These are phyloP conservation scores for Apodemus agrarius DNA, from an alignment of 2,797 vertebrate genomes.

Conservation along the genomic window DNA sequence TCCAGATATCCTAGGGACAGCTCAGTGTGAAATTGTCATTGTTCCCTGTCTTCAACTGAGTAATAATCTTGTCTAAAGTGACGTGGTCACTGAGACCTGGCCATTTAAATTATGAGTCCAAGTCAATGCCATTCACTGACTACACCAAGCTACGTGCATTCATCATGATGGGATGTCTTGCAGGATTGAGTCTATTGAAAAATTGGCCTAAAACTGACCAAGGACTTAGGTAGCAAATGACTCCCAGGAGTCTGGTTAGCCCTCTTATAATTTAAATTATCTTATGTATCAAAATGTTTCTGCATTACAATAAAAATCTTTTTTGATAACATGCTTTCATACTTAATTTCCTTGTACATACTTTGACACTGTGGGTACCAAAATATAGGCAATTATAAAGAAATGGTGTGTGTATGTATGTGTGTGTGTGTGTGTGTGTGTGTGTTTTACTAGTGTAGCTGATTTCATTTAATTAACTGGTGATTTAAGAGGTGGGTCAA, in stretches of 20 bases:
- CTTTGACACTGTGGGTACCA: neutral
- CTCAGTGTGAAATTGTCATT: neutral
- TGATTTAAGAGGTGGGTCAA: neutral
- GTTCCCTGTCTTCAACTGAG: neutral
- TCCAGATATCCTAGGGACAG: neutral
- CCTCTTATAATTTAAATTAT: slow-evolving; percentile 16
- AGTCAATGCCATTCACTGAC: neutral
- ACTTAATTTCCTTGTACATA: neutral
- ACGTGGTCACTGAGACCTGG: neutral
- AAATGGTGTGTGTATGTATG: neutral
- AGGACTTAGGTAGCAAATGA: neutral
- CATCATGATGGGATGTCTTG: neutral
- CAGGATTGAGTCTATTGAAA: neutral
- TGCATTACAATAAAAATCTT: neutral
- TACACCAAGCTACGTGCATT: neutral
- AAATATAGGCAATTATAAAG: neutral
- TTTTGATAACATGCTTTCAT: neutral
- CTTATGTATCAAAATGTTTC: slow-evolving; percentile 3
- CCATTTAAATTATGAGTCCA: neutral
- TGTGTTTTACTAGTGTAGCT: neutral
- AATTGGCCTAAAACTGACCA: neutral
- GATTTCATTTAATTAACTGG: neutral
- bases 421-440: no score
- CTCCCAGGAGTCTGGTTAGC: neutral
- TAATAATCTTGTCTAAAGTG: no score